phyloP scores from a whole-genome alignment of 1,140 invertebrate genomes.

The Subanguina moxae region DNA sequence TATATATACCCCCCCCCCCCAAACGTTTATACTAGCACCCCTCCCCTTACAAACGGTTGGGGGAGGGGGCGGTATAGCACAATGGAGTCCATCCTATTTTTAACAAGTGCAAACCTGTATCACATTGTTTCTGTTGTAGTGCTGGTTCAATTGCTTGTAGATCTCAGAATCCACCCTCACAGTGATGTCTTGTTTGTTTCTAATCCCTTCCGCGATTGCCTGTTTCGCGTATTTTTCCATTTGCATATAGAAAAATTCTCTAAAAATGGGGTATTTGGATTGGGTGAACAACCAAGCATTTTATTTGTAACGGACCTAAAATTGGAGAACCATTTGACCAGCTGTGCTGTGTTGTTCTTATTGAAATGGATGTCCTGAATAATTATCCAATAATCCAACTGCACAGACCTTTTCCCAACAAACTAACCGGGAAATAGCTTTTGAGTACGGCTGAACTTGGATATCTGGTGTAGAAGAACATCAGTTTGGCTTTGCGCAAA shows the following conservation, averaged over 20 bases:
- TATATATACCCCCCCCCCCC: no score
- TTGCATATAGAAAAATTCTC: conserved; percentile 99
- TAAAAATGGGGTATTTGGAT: conserved; percentile 63
- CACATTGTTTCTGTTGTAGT: conserved; percentile 99
- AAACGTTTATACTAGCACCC: background rate
- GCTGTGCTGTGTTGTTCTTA: conserved; percentile 99
- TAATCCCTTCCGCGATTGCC: conserved; percentile 89
- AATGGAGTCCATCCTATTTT: no score
- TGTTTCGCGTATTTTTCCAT: conserved; percentile 99
- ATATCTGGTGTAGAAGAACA: conserved; percentile 99
- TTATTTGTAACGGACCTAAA: no score
- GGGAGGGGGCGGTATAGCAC: no score
- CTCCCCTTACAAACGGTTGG: no score
- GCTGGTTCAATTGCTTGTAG: conserved; percentile 92
- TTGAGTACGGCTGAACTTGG: conserved; percentile 95
- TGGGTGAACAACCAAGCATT: background rate
- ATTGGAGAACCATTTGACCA: conserved; percentile 99
- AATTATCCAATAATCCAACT: background rate
- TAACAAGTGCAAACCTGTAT: conserved; percentile 87
- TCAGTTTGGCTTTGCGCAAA: conserved; percentile 97
- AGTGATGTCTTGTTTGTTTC: conserved; percentile 82
- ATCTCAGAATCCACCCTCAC: conserved; percentile 92
- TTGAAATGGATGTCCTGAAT: conserved; percentile 92
- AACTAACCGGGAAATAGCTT: conserved; percentile 83
- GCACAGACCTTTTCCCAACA: background rate